Evolutionary conservation across 2,888 invertebrate species (phyloP).

Genomic region (Pyrrhia umbra): DNA sequence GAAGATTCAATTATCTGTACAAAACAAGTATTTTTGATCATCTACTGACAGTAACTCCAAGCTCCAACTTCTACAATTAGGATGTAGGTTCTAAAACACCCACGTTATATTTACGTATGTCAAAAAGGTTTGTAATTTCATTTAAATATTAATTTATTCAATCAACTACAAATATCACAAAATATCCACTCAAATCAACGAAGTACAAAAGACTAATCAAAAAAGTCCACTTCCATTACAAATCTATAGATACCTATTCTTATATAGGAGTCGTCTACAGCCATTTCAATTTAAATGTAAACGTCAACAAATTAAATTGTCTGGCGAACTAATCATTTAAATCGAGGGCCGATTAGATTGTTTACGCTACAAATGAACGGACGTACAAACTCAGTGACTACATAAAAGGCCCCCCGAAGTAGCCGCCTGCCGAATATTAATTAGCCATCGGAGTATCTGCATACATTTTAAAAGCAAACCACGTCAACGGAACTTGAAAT

Average conservation of each 20-base stretch:
- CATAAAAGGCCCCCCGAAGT: constrained; percentile 65
- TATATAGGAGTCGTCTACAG: constrained; percentile 4
- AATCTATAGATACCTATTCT: neutral
- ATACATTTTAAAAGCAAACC: constrained; percentile 70
- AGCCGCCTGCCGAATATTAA: constrained; percentile 69
- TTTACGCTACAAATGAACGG: constrained; percentile 59
- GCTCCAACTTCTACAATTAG: no score
- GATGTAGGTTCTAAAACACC: no score
- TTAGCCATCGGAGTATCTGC: constrained; percentile 20
- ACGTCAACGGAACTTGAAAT: constrained; percentile 83
- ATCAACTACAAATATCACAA: neutral
- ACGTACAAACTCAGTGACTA: constrained; percentile 55
- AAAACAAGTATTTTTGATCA: no score
- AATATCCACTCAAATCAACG: neutral
- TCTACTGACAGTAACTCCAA: no score
- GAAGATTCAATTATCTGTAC: no score
- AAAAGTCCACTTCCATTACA: constrained; percentile 2
- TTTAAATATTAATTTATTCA: neutral
- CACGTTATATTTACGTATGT: no score
- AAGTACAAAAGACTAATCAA: constrained; percentile 19
- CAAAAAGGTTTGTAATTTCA: no score
- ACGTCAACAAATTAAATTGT: constrained; percentile 47
- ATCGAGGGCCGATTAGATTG: constrained; percentile 48
- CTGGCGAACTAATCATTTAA: constrained; percentile 48
- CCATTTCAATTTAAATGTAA: constrained; percentile 43